Conservation (phyloP, 2,113 vertebrate species). For the Epinephelus lanceolatus region DNA sequence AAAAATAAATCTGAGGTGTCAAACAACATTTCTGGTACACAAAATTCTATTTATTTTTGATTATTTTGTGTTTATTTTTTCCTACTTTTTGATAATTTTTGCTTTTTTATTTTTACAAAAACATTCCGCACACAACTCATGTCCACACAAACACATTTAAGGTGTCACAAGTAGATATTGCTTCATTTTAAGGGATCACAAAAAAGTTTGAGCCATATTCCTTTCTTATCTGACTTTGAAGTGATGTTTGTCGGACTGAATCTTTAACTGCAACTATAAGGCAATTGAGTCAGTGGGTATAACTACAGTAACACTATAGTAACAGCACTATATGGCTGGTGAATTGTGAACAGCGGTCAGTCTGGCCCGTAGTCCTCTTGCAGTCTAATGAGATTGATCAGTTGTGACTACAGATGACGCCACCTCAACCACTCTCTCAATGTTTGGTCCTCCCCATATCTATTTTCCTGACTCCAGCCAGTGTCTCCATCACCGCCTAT, state of each 20-base stretch:
- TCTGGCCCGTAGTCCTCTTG: background rate
- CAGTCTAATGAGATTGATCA: conserved; percentile 59
- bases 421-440: conserved; percentile 41
- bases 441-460: conserved; percentile 49
- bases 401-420: conserved; percentile 62
- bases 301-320: background rate
- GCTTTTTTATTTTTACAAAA: too few relatives aligned
- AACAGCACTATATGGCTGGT: background rate
- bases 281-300: background rate
- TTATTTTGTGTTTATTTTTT: too few relatives aligned
- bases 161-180: too few relatives aligned
- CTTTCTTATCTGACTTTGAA: background rate
- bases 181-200: too few relatives aligned
- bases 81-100: too few relatives aligned
- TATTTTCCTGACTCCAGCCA: conserved; percentile 55
- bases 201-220: background rate
- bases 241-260: background rate
- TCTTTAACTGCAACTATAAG: background rate
- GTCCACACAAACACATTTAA: too few relatives aligned
- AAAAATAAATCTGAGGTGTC: too few relatives aligned
- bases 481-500: conserved; percentile 66
- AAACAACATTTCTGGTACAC: too few relatives aligned
- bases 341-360: conserved; percentile 21
- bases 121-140: too few relatives aligned
- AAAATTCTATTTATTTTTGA: too few relatives aligned